These are phyloP conservation scores for Palythoa grandis DNA, from an alignment of 92 coral and sea anemone genomes.

Conservation along the genomic window DNA sequence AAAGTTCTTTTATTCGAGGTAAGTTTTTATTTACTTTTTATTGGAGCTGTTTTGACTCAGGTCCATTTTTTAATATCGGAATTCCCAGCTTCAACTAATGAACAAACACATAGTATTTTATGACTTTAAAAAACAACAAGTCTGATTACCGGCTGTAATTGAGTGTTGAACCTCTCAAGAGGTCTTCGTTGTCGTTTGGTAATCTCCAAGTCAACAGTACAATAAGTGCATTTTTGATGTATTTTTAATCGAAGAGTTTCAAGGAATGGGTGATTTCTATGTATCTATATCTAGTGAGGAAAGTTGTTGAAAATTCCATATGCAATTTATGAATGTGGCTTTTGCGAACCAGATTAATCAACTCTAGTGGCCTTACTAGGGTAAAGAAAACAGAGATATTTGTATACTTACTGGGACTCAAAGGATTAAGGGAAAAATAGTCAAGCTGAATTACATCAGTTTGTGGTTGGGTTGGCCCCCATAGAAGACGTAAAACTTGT, in stretches of 20 bases:
- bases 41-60: too few species aligned
- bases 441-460: constrained; percentile 8
- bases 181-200: background rate
- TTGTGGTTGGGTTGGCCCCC: constrained; percentile 19
- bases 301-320: background rate
- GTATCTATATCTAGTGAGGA: background rate
- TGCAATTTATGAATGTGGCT: background rate
- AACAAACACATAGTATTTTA: too few species aligned
- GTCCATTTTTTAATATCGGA: too few species aligned
- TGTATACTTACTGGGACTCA: background rate
- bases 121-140: background rate
- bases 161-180: background rate
- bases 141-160: background rate
- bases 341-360: background rate
- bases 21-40: too few species aligned
- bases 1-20: too few species aligned
- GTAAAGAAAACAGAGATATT: too few species aligned
- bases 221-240: background rate
- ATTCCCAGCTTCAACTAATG: too few species aligned
- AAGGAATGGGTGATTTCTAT: constrained; percentile 10
- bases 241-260: background rate
- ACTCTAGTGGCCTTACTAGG: background rate
- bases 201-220: background rate
- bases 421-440: constrained; percentile 7
- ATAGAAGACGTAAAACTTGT: background rate